Evolutionary conservation across 2,113 vertebrate genomes (phyloP).

Genomic region (Oceanodroma tethys): DNA sequence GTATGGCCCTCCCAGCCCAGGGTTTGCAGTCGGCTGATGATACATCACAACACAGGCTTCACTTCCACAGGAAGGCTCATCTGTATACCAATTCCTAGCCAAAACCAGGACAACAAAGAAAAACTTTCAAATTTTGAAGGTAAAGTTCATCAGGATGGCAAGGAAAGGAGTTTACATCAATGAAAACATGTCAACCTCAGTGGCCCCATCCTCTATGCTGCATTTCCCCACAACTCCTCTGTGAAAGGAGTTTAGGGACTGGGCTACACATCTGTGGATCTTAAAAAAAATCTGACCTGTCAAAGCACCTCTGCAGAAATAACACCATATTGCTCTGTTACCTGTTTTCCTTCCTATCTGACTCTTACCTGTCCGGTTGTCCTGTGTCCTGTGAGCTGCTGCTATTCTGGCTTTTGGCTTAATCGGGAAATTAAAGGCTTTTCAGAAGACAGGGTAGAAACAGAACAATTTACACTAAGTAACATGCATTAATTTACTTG

Average conservation of each 20-base stretch:
- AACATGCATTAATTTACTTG: background rate
- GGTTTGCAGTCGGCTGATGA: slow-evolving; percentile 90
- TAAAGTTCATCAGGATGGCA: background rate
- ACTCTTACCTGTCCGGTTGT: background rate
- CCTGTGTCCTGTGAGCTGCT: background rate
- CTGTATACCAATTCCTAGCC: slow-evolving; percentile 95
- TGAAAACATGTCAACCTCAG: background rate
- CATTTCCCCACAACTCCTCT: background rate
- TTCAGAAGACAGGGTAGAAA: background rate
- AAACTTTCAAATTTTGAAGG: background rate
- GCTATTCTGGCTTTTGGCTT: background rate
- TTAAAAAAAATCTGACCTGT: background rate
- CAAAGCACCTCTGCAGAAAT: background rate
- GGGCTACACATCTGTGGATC: background rate
- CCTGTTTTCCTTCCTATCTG: background rate
- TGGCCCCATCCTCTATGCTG: background rate
- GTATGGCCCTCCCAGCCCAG: slow-evolving; percentile 90
- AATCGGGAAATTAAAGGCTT: background rate
- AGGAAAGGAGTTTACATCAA: background rate
- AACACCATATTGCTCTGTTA: background rate
- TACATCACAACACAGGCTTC: slow-evolving; percentile 99
- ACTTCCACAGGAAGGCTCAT: slow-evolving; percentile 96
- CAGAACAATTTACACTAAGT: background rate
- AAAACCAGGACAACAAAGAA: too few relatives aligned
- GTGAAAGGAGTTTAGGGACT: background rate